Evolutionary conservation across 1,140 invertebrate species (phyloP), one percentile per base, ranked within the genome.

Genomic region (Berghia stephanieae): DNA sequence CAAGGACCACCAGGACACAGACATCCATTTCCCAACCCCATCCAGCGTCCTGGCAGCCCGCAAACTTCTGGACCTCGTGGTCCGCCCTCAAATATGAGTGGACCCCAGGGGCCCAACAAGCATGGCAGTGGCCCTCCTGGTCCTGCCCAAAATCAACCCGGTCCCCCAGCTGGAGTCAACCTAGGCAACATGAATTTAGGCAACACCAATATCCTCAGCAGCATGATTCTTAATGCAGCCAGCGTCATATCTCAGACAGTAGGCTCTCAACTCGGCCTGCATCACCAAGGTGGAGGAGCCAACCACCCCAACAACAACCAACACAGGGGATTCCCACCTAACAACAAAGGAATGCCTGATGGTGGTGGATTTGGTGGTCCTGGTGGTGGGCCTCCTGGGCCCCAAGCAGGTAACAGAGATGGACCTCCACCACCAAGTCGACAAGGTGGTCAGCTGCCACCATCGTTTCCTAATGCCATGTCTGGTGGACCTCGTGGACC

Each of bases 11-110:
- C 46, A 76, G 52, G n/a, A 36, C 24, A 42, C 69, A 77, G 66
- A 75, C 74, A 60, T 44, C n/a, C 78, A 31, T 85, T 84, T 77
- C 83, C 85, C 13, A 81, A 82, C 63, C 83, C 85, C 24, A 86
- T 86, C 34, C 84, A 86, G 76, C 79, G 84, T 63, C 84, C 84
- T 69, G 80, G 78, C 0, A 67, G 42, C 34, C 46, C 73, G 24
- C 78, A 79, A 38, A 31, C 55, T 27, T 31, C 73, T 55, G 40
- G 27, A 34, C 69, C 34, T 31, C 42, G 46, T 63, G 60, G 40
- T 60, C 70, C 57, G 31, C 38, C 10, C 2, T 34, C 40, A 5
- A 40, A 18, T 34, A 57, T 73, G 46, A 52, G n/a, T 18, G n/a
- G n/a, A n/a, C n/a, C n/a, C n/a, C n/a, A n/a, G n/a, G n/a, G n/a